Evolutionary conservation across 2,888 invertebrate species (phyloP).

Genomic region (Lissonota sp.): DNA sequence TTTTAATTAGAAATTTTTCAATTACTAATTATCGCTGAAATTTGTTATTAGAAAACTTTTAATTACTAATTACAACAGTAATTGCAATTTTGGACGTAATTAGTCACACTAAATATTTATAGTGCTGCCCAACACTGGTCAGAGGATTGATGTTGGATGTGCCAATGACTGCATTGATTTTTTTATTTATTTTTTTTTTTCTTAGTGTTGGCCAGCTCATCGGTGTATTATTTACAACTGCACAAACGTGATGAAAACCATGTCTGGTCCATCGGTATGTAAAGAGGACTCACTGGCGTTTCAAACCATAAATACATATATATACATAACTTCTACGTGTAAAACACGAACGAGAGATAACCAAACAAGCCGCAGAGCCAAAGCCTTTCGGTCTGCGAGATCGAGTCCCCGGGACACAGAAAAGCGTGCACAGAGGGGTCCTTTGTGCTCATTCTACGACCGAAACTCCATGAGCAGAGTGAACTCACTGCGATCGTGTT

Average conservation of each 20-base stretch:
- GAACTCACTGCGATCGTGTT: no score
- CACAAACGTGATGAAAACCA: slow-evolving; percentile 39
- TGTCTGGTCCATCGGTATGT: slow-evolving; percentile 47
- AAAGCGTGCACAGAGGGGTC: slow-evolving; percentile 55
- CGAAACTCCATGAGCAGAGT: slow-evolving; percentile 53
- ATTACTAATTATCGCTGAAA: no score
- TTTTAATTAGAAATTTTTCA: no score
- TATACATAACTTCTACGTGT: slow-evolving; percentile 58
- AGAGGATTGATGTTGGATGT: not conserved
- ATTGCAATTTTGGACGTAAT: no score
- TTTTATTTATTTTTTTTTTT: not conserved
- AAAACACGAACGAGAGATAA: slow-evolving; percentile 36
- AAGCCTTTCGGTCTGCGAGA: slow-evolving; percentile 28
- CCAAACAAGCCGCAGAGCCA: slow-evolving; percentile 27
- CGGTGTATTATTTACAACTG: slow-evolving; percentile 18
- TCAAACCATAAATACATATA: slow-evolving; percentile 63
- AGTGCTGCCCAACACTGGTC: no score
- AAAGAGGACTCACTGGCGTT: slow-evolving; percentile 48
- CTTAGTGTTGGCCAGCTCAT: slow-evolving; percentile 22
- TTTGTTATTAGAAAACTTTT: no score
- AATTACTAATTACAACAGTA: no score
- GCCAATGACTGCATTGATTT: no score
- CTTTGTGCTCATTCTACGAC: slow-evolving; percentile 57
- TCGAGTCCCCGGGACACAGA: slow-evolving; percentile 51
- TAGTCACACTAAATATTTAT: no score